Conservation (phyloP, 2,113 vertebrate species). For the Girardinichthys multiradiatus region DNA sequence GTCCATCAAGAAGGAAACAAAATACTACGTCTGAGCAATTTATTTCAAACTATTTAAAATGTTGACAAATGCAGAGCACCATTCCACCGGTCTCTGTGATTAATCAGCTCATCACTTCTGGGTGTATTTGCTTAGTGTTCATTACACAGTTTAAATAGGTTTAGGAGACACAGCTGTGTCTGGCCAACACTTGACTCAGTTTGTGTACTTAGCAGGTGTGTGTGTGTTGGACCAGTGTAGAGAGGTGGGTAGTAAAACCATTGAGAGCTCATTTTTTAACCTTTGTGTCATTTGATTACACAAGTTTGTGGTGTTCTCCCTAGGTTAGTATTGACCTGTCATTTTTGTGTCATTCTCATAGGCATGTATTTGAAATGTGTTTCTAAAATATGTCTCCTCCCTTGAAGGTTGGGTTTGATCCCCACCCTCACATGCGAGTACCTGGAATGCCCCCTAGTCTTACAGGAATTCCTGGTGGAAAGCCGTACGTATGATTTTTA, state of each 20-base stretch:
- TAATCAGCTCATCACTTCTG: conserved; percentile 55
- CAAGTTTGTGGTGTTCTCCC: conserved; percentile 53
- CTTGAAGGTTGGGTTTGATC: conserved; percentile 92
- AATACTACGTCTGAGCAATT: background rate
- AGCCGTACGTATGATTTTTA: conserved; percentile 86
- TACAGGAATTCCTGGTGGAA: conserved; percentile 93
- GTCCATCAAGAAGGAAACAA: background rate
- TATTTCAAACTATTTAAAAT: conserved; percentile 13
- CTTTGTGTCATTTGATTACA: conserved; percentile 57
- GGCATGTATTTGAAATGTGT: conserved; percentile 41
- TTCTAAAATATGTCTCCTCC: conserved; percentile 41
- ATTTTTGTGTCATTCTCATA: conserved; percentile 19
- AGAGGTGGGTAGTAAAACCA: conserved; percentile 8
- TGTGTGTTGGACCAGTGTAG: conserved; percentile 11
- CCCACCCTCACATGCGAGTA: conserved; percentile 92
- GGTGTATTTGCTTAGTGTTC: conserved; percentile 66
- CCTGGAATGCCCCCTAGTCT: conserved; percentile 90
- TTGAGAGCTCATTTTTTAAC: conserved; percentile 33
- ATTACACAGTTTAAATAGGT: conserved; percentile 74
- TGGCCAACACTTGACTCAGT: conserved; percentile 61
- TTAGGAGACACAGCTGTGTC: conserved; percentile 61
- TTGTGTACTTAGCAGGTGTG: conserved; percentile 51
- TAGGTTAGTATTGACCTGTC: conserved; percentile 53
- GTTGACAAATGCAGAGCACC: conserved; percentile 47
- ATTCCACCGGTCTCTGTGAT: conserved; percentile 32